Percentiles rank a stretch among this genome's conserved stretches.
Conservation (phyloP, 2,797 vertebrate species). For the Malacoctenus gilli region DNA sequence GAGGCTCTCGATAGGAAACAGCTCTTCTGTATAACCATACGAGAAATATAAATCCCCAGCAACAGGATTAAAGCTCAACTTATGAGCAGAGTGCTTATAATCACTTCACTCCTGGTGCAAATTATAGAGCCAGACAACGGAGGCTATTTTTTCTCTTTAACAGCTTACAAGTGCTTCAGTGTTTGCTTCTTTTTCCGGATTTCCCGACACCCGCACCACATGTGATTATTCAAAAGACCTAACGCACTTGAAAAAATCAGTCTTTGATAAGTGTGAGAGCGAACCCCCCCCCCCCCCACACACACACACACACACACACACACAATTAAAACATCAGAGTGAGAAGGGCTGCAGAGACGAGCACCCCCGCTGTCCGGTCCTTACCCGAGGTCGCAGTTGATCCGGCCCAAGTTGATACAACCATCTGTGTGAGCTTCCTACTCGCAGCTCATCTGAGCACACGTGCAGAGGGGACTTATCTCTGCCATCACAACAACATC, state of each 20-base stretch:
- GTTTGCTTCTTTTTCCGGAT: constrained; percentile 36
- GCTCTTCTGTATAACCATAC: constrained; percentile 53
- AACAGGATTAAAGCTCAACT: constrained; percentile 65
- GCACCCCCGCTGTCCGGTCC: too few species aligned
- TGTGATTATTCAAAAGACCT: constrained; percentile 28
- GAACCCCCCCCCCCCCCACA: too few species aligned
- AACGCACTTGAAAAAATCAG: constrained; percentile 14
- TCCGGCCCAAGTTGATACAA: constrained; percentile 48
- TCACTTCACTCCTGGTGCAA: constrained; percentile 50
- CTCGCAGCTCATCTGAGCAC: constrained; percentile 53
- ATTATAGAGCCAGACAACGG: constrained; percentile 38
- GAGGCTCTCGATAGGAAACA: constrained; percentile 54
- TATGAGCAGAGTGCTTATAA: constrained; percentile 58
- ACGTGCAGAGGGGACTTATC: constrained; percentile 63
- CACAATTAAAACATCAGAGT: too few species aligned
- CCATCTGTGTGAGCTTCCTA: constrained; percentile 66
- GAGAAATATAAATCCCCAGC: constrained; percentile 64
- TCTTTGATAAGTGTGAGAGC: constrained; percentile 20
- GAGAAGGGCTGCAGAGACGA: too few species aligned
- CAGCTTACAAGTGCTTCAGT: constrained; percentile 21
- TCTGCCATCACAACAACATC: constrained; percentile 45
- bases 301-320: too few species aligned
- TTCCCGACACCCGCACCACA: constrained; percentile 26
- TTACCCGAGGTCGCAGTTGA: constrained; percentile 57
- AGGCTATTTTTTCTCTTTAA: constrained; percentile 33